Base-by-base conservation (phyloP, 2,797 vertebrate species). In the Neopelma chrysocephalum region DNA sequence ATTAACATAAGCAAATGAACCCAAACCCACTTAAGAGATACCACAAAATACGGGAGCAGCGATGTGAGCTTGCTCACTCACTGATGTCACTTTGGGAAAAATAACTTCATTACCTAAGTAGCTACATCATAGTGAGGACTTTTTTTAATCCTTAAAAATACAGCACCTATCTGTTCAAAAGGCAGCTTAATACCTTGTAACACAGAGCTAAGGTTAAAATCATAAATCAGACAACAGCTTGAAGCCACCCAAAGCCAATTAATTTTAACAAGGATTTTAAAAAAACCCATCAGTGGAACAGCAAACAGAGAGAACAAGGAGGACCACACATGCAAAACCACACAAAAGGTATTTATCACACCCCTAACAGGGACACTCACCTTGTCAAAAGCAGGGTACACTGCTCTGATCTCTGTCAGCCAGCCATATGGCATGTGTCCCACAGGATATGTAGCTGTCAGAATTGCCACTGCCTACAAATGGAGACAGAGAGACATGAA, bases 391-490 rank as follows among this genome's bases (percentile, higher is more conserved):
- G 99, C 99, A n/a, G 99, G 99, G 94, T 99, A 99, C 32, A 99
- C 98, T 15, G 99, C 99, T 69, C 99, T 98, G 91, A 99, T 98
- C 89, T 99, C 99, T 14, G 99, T 99, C 90, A 99, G 86, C 99
- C 99, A 99, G 72, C 99, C 99, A 34, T 99, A 99, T 1, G 99
- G 99, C 99, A 99, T 99, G 97, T 99, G 99, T 96, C 99, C 99
- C 96, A 99, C 99, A 0, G 99, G 99, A 96, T 99, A 99, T 0
- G 99, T 99, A 71, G 99, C 99, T 47, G 99, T 99, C 96, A 99
- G 97, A 94, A 99, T 99, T 0, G 99, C 99, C 94, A 99, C 99
- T 0, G 99, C 99, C 99, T 99, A 94, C 1, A 18, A 93, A 71
- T 34, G 66, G 29, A 80, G 23, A 73, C 97, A 97, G 80, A 70